Percentiles rank a stretch among this genome's conserved stretches.
phyloP scores from a whole-genome alignment of 2,113 vertebrate species.

The Scomber scombrus region DNA sequence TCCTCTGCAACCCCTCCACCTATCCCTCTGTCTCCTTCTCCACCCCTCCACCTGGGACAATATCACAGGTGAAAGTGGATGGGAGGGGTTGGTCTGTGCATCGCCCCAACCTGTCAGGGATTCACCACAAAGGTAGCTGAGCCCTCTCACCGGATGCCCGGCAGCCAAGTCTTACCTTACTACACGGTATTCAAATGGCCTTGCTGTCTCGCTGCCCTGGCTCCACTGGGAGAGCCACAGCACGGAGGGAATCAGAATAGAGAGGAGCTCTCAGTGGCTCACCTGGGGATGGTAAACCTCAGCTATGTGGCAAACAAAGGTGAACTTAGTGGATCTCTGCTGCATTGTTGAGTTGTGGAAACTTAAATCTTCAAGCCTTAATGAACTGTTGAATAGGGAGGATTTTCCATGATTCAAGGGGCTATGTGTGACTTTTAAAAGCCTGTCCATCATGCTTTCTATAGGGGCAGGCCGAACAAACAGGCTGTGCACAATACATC shows the following conservation, averaged over 20 bases:
- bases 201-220: constrained; percentile 59
- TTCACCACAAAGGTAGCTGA: constrained; percentile 79
- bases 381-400: constrained; percentile 79
- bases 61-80: constrained; percentile 84
- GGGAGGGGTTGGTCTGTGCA: constrained; percentile 72
- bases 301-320: constrained; percentile 83
- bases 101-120: constrained; percentile 80
- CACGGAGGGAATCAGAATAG: constrained; percentile 69
- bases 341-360: constrained; percentile 80
- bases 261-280: constrained; percentile 73
- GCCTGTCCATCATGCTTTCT: constrained; percentile 70
- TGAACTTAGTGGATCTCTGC: constrained; percentile 80
- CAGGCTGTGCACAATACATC: constrained; percentile 42
- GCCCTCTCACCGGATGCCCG: constrained; percentile 75
- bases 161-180: constrained; percentile 79
- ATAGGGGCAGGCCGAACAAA: constrained; percentile 43
- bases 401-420: constrained; percentile 79
- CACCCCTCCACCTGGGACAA: constrained; percentile 76
- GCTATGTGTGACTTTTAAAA: constrained; percentile 77
- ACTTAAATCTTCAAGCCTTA: constrained; percentile 81
- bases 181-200: constrained; percentile 71
- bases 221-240: constrained; percentile 70
- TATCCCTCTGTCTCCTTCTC: constrained; percentile 49
- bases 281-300: constrained; percentile 82
- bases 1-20: constrained; percentile 67